A percentile compares a stretch with the other conserved stretches of the same genome.
Conservation (phyloP, 2,888 invertebrate species). For the Pteria penguin region DNA sequence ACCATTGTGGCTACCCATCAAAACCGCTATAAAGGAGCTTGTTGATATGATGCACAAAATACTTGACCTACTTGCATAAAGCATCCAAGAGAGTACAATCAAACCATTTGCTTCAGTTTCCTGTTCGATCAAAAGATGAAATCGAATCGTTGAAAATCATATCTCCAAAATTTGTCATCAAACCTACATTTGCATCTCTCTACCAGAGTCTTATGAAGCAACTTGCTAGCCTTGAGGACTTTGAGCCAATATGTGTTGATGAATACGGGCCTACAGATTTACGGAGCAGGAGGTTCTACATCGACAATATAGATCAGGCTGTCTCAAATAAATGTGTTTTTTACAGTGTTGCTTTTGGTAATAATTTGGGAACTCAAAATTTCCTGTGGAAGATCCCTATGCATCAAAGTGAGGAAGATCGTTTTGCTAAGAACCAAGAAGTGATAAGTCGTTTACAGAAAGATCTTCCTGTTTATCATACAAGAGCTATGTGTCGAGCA, state of each 20-base stretch:
- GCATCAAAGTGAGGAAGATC: neutral
- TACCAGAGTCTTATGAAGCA: constrained; percentile 24
- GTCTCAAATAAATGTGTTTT: constrained; percentile 31
- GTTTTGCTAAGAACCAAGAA: neutral
- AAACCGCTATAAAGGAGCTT: constrained; percentile 17
- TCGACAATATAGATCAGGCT: constrained; percentile 8
- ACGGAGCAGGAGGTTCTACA: constrained; percentile 11
- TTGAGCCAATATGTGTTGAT: constrained; percentile 22
- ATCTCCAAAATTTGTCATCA: constrained; percentile 19
- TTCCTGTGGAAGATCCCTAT: constrained; percentile 14
- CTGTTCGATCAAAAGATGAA: constrained; percentile 10
- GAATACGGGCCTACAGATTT: constrained; percentile 8
- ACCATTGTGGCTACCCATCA: constrained; percentile 15
- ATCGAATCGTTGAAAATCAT: constrained; percentile 11
- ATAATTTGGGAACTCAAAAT: constrained; percentile 15
- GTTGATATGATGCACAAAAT: constrained; percentile 15
- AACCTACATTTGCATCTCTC: constrained; percentile 8
- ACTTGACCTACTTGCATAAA: constrained; percentile 16
- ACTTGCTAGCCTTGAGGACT: constrained; percentile 8
- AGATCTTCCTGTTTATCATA: constrained; percentile 9
- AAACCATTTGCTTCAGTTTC: constrained; percentile 7
- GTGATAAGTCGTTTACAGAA: neutral
- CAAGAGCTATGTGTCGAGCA: constrained; percentile 10
- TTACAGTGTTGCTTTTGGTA: constrained; percentile 16
- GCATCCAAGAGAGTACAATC: constrained; percentile 1